A percentile compares a stretch with the other conserved stretches of the same genome.
These are phyloP conservation scores for Ranitomeya imitator DNA, from an alignment of 2,113 vertebrate species.

Conservation along the genomic window DNA sequence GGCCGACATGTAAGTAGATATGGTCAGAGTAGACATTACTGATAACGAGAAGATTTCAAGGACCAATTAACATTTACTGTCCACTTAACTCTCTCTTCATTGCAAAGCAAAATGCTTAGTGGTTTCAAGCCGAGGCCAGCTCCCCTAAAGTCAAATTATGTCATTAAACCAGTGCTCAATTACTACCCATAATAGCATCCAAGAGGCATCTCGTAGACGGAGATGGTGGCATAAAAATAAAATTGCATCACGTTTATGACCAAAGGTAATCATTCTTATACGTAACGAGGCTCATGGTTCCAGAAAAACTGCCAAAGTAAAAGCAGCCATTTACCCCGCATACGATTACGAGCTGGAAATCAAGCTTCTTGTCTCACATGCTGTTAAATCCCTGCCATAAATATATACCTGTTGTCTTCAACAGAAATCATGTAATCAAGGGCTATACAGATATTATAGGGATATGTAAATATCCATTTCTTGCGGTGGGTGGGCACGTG, in stretches of 20 bases:
- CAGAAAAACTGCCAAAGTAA: slow-evolving; percentile 17
- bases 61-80: slow-evolving; percentile 47
- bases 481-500: neutral
- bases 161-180: slow-evolving; percentile 42
- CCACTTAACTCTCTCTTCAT: slow-evolving; percentile 39
- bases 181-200: slow-evolving; percentile 41
- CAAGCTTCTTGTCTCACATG: slow-evolving; percentile 29
- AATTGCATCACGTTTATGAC: slow-evolving; percentile 22
- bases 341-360: slow-evolving; percentile 19
- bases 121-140: slow-evolving; percentile 27
- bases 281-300: neutral
- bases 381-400: slow-evolving; percentile 31
- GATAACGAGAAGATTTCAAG: slow-evolving; percentile 35
- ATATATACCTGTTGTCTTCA: slow-evolving; percentile 13
- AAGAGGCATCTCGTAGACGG: neutral
- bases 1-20: slow-evolving; percentile 2
- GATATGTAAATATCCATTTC: neutral
- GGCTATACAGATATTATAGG: slow-evolving; percentile 36
- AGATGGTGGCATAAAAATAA: slow-evolving; percentile 15
- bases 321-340: slow-evolving; percentile 16
- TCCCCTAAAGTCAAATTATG: slow-evolving; percentile 35
- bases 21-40: slow-evolving; percentile 13
- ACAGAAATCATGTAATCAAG: slow-evolving; percentile 38
- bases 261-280: slow-evolving; percentile 27
- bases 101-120: slow-evolving; percentile 23